Evolutionary conservation across 2,888 invertebrate species (phyloP), one percentile per base, ranked within the genome.

Genomic region (Diloba caeruleocephala): DNA sequence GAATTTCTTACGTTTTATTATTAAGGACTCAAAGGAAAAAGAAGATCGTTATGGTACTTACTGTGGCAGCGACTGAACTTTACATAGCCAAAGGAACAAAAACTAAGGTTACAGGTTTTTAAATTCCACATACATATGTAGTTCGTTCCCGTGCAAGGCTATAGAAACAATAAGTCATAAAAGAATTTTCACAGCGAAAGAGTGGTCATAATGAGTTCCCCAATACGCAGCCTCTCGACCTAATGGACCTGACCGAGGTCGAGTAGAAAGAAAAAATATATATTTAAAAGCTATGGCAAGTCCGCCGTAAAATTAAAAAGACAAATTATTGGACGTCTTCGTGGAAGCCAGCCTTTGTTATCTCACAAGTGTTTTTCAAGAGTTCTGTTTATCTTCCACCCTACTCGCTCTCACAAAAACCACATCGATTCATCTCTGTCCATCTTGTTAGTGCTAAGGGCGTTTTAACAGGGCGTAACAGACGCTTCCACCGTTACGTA

Each of bases 241-340:
- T 90, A 90, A 89, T 89, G 90, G 90, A 81, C 78, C 79, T 81
- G 79, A 79, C 85, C 82, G 87, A 84, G 88, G 88, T 88, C 85
- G 84, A 81, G 78, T 82, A 83, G 81, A 84, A 79, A 72, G 56
- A 79, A 80, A 87, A 88, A 87, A 88, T 82, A 82, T 82, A 85
- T 85, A 89, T 89, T 90, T 87, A 87, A 92, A 89, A 89, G 88
- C 90, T 84, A 90, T 88, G 87, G 83, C 89, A 90, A n/a, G 90
- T 90, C 90, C 88, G 88, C 85, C 84, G 89, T 92, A 90, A 93
- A 92, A 92, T 93, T 92, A 92, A 93, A 93, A 93, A 92, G 92
- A 92, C 92, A 93, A 93, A 92, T 93, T 93, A 93, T 93, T 90
- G 90, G 85, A 91, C 90, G 89, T 92, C 88, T 93, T 92, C 93